Conservation (phyloP, 2,888 invertebrate species). For the Euzophera pinguis region DNA sequence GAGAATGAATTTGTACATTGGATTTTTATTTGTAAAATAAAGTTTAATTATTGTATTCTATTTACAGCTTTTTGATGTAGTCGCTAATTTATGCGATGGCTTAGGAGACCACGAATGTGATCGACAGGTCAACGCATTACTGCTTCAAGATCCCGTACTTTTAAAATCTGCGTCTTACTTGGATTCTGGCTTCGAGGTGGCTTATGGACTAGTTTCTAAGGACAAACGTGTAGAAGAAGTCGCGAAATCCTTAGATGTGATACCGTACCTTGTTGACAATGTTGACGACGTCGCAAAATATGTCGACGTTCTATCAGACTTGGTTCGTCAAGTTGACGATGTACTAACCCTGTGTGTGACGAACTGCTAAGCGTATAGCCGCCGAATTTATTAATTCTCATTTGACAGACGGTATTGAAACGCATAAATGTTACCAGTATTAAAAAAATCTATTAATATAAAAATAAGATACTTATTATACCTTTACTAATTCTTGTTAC, state of each 20-base stretch:
- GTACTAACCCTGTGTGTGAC: too few relatives aligned
- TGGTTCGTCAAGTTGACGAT: neutral
- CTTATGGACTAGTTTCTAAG: neutral
- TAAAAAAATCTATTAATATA: too few relatives aligned
- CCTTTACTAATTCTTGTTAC: too few relatives aligned
- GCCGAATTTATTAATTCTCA: too few relatives aligned
- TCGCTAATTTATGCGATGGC: neutral
- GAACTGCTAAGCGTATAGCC: too few relatives aligned
- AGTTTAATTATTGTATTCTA: neutral
- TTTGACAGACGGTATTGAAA: too few relatives aligned
- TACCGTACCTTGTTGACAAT: neutral
- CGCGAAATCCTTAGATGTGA: neutral
- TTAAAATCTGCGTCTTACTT: neutral
- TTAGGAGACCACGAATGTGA: neutral
- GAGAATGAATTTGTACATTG: too few relatives aligned
- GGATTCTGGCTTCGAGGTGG: neutral
- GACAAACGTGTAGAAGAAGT: neutral
- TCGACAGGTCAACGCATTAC: neutral
- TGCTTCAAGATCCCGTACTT: neutral
- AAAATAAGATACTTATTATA: too few relatives aligned
- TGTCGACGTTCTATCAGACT: neutral
- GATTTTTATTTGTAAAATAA: too few relatives aligned
- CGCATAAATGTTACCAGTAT: too few relatives aligned
- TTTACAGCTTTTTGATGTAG: neutral
- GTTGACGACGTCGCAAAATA: neutral